These are phyloP conservation scores for Megalonaias nervosa DNA, from an alignment of 1,140 invertebrate species.

Conservation along the genomic window DNA sequence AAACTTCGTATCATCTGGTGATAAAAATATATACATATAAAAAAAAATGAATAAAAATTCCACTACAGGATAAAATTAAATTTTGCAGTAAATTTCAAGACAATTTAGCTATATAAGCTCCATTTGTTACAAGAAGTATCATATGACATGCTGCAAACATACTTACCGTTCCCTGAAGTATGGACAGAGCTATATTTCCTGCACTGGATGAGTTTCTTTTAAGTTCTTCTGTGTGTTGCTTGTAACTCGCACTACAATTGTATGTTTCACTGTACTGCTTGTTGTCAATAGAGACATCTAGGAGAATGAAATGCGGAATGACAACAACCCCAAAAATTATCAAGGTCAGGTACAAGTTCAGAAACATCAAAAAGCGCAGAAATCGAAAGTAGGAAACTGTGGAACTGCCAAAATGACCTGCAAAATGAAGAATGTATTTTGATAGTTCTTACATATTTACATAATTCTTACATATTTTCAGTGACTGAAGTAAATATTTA, in stretches of 20 bases:
- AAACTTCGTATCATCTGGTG: not conserved
- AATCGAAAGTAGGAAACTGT: slow-evolving; percentile 83
- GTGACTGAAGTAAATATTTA: not conserved
- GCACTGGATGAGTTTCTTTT: no score
- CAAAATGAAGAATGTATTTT: slow-evolving; percentile 65
- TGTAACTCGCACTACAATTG: slow-evolving; percentile 25
- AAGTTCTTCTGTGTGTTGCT: not conserved
- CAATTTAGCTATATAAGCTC: no score
- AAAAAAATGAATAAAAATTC: not conserved
- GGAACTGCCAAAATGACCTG: slow-evolving; percentile 82
- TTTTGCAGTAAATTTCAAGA: no score
- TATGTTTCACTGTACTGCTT: no score
- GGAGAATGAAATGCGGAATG: slow-evolving; percentile 42
- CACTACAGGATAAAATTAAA: no score
- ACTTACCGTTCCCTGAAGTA: slow-evolving; percentile 61
- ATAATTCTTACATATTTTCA: not conserved
- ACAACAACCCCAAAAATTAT: slow-evolving; percentile 62
- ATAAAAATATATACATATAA: not conserved
- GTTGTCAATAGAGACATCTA: not conserved
- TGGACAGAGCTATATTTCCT: slow-evolving; percentile 40
- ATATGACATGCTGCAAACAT: not conserved
- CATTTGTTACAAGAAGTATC: no score
- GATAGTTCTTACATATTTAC: not conserved
- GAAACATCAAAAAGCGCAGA: slow-evolving; percentile 80
- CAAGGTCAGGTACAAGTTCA: slow-evolving; percentile 76